Percentiles rank a stretch among this genome's conserved stretches.
These are phyloP conservation scores for Benitochromis conjunctus DNA, from an alignment of 2,113 vertebrate species.

Conservation along the genomic window DNA sequence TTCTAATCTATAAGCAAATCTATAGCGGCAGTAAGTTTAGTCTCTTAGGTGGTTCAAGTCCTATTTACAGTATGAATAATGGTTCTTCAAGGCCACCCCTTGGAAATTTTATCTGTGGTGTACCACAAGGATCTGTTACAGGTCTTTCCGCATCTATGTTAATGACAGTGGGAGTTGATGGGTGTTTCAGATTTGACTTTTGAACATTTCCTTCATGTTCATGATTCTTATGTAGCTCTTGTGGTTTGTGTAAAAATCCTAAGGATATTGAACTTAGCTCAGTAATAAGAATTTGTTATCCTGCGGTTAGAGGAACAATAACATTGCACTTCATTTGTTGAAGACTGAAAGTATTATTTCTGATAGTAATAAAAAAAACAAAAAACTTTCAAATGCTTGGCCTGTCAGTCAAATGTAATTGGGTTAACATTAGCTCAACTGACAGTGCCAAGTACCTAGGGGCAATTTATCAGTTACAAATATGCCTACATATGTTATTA, in stretches of 20 bases:
- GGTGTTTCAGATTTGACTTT: background rate
- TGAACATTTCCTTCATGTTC: background rate
- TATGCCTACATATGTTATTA: too few species aligned
- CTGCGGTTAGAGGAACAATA: background rate
- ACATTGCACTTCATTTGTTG: background rate
- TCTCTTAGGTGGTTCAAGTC: background rate
- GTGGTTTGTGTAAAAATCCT: background rate
- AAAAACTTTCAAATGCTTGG: background rate
- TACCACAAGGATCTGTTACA: background rate
- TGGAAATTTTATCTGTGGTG: background rate
- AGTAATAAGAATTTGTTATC: background rate
- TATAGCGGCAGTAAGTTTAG: background rate
- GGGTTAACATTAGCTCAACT: background rate
- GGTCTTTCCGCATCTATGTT: too few species aligned
- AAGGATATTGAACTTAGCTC: background rate
- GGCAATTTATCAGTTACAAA: too few species aligned
- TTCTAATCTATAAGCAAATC: background rate
- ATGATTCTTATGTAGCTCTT: background rate
- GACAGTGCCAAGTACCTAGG: background rate
- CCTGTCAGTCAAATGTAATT: background rate
- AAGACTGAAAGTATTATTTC: background rate
- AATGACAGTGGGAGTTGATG: too few species aligned
- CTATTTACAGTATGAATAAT: background rate
- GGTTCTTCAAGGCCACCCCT: background rate
- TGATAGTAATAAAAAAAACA: rapidly evolving